Conservation (phyloP, 2,113 vertebrate genomes). For the Anas platyrhynchos region DNA sequence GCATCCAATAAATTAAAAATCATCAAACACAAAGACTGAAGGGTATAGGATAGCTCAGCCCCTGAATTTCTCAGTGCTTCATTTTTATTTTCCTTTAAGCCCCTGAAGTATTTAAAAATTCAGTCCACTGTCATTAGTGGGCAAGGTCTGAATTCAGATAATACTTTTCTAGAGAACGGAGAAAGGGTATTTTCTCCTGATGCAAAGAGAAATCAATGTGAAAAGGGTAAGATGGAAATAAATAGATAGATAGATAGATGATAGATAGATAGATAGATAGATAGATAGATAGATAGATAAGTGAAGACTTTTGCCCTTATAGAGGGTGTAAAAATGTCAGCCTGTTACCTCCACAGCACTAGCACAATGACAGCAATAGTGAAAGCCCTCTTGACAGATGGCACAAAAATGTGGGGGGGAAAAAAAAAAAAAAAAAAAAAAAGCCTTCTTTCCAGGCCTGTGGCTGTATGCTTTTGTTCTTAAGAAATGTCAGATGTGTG, state of each 20-base stretch:
- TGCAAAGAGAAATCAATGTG: not conserved
- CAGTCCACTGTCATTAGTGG: not conserved
- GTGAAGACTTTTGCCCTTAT: not conserved
- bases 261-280: not conserved
- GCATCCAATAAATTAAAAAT: not conserved
- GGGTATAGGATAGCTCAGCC: not conserved
- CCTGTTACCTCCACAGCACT: not conserved
- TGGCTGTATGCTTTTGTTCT: not conserved
- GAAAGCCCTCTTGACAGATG: conserved; percentile 17
- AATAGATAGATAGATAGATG: not conserved
- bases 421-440: not conserved
- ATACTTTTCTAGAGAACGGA: not conserved
- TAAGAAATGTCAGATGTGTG: conserved; percentile 36
- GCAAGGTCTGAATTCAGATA: not conserved
- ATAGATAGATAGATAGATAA: too few species aligned
- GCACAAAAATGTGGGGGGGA: not conserved
- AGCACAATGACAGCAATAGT: not conserved
- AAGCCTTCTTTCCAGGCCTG: not conserved
- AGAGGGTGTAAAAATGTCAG: not conserved
- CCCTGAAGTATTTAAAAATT: not conserved
- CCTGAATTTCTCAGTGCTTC: not conserved
- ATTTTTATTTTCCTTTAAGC: not conserved
- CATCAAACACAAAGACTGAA: not conserved
- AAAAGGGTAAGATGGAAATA: not conserved
- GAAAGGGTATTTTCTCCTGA: not conserved